Evolutionary conservation across 2,888 invertebrate genomes (phyloP).

Genomic region (Hypena proboscidalis): DNA sequence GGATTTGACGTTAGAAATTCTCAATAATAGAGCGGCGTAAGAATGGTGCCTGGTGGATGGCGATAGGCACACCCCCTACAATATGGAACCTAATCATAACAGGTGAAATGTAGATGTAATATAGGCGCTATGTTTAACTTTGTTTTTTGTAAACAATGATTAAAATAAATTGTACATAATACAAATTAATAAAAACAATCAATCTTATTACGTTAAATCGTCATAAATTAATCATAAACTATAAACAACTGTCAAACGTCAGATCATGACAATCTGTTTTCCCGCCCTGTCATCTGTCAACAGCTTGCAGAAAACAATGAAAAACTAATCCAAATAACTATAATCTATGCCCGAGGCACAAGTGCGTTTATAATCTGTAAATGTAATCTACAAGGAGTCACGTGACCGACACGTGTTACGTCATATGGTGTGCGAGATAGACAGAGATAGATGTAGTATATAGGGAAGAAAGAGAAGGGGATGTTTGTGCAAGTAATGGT

Average conservation of each 20-base stretch:
- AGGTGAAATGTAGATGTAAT: no score
- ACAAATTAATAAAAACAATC: no score
- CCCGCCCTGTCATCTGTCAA: conserved; percentile 8
- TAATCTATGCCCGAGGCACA: conserved; percentile 33
- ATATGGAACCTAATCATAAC: no score
- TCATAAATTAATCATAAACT: neutral
- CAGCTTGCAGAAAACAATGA: conserved; percentile 42
- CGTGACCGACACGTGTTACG: conserved; percentile 55
- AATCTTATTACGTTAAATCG: no score
- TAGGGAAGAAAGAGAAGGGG: conserved; percentile 9
- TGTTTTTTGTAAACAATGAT: no score
- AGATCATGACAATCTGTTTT: conserved; percentile 6
- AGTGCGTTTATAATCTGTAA: conserved; percentile 55
- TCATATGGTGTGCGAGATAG: conserved; percentile 52
- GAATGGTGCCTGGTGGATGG: no score
- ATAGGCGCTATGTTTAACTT: no score
- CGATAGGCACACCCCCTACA: no score
- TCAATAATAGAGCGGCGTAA: no score
- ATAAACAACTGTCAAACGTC: neutral
- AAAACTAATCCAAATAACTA: conserved; percentile 41
- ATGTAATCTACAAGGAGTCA: conserved; percentile 50
- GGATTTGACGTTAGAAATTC: no score
- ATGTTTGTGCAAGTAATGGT: conserved; percentile 7
- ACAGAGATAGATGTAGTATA: no score
- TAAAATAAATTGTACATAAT: no score